These are phyloP conservation scores for Muntiacus muntjak DNA, from an alignment of 2,113 vertebrate species.

Conservation along the genomic window DNA sequence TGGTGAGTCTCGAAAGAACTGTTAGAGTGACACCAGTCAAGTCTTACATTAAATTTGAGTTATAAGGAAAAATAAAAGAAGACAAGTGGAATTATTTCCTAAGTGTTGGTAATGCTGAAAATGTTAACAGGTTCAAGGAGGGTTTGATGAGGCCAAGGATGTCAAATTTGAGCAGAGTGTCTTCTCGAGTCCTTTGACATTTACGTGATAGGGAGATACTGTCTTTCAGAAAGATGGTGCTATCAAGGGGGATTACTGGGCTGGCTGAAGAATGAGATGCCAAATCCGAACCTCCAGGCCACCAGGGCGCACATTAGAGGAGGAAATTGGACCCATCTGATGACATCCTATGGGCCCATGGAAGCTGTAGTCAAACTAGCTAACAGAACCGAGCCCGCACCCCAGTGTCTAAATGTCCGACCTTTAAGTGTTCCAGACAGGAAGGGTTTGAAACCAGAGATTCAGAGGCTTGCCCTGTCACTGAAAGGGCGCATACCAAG, in stretches of 20 bases:
- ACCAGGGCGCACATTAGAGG: neutral
- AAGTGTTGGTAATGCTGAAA: neutral
- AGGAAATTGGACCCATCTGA: neutral
- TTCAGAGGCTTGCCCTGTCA: neutral
- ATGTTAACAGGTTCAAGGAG: neutral
- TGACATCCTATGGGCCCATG: neutral
- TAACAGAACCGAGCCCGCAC: neutral
- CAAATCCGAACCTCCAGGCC: neutral
- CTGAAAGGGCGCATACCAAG: neutral
- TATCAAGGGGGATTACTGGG: neutral
- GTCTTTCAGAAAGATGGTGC: neutral
- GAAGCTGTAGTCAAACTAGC: neutral
- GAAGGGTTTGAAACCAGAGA: neutral
- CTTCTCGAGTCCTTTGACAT: neutral
- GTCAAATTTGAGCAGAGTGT: slow-evolving; percentile 6
- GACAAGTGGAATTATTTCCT: neutral
- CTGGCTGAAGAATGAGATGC: neutral
- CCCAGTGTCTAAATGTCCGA: neutral
- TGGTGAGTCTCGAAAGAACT: slow-evolving; percentile 34
- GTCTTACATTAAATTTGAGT: slow-evolving; percentile 45
- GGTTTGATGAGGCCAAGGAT: neutral
- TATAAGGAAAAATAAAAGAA: slow-evolving; percentile 39
- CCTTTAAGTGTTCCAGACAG: neutral
- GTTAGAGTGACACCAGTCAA: slow-evolving; percentile 29
- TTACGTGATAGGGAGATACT: neutral